A percentile compares a stretch with the other conserved stretches of the same genome.
These are phyloP conservation scores for Cervus canadensis DNA, from an alignment of 2,113 vertebrate genomes.

Conservation along the genomic window DNA sequence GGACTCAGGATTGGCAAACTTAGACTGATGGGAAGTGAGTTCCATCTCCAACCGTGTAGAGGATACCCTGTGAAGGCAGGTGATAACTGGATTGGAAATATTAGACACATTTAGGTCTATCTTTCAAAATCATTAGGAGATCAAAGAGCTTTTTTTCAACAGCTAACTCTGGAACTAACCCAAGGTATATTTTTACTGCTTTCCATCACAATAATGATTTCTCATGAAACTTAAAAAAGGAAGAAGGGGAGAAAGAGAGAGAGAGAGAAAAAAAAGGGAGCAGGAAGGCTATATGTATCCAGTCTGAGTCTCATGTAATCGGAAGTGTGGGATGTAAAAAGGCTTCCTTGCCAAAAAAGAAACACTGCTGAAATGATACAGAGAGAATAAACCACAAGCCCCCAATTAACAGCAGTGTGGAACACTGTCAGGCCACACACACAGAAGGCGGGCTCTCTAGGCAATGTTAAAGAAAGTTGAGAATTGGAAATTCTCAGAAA, in stretches of 20 bases:
- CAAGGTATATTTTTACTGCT: not conserved
- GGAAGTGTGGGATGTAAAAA: slow-evolving; percentile 77
- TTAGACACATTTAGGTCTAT: not conserved
- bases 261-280: not conserved
- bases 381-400: slow-evolving; percentile 76
- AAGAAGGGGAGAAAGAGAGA: not conserved
- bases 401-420: slow-evolving; percentile 75
- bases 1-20: not conserved
- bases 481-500: slow-evolving; percentile 65
- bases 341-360: slow-evolving; percentile 77
- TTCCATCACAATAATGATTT: not conserved
- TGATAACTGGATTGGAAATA: not conserved
- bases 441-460: slow-evolving; percentile 73
- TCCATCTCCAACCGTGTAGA: not conserved
- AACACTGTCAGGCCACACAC: slow-evolving; percentile 79
- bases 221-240: not conserved
- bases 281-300: not conserved
- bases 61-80: not conserved
- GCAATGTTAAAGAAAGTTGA: slow-evolving; percentile 73
- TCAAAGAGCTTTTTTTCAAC: not conserved
- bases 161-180: not conserved
- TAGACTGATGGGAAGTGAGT: not conserved
- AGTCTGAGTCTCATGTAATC: slow-evolving; percentile 56
- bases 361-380: slow-evolving; percentile 80
- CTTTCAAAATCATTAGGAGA: not conserved